phyloP scores from a whole-genome alignment of 2,888 invertebrate species.

The Lysandra bellargus region DNA sequence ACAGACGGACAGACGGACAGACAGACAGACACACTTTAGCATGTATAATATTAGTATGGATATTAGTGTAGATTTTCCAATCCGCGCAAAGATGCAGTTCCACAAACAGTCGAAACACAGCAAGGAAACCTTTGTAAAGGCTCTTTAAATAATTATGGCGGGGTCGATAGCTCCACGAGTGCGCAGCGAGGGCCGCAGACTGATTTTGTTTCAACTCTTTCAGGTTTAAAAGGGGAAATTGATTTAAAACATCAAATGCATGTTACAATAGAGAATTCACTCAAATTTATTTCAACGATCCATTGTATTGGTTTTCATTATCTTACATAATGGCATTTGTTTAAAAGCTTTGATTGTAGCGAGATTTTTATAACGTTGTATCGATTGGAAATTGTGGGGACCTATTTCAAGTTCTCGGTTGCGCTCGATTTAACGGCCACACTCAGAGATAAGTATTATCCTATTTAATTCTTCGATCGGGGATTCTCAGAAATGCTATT shows the following conservation, averaged over 20 bases:
- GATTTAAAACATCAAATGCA: slow-evolving; percentile 19
- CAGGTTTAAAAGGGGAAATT: slow-evolving; percentile 28
- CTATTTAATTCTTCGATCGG: too few species aligned
- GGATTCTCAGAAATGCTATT: too few species aligned
- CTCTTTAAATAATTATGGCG: slow-evolving; percentile 32
- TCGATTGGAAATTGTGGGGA: not conserved
- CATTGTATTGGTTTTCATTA: slow-evolving; percentile 16
- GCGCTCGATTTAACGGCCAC: not conserved
- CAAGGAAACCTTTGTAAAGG: slow-evolving; percentile 31
- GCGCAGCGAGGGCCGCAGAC: slow-evolving; percentile 38
- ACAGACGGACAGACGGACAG: too few species aligned
- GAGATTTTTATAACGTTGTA: not conserved
- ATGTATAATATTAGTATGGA: too few species aligned
- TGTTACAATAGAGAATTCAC: slow-evolving; percentile 12
- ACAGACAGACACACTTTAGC: too few species aligned
- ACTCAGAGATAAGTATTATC: too few species aligned
- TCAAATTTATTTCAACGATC: not conserved
- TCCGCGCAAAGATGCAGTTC: not conserved
- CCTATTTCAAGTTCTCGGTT: not conserved
- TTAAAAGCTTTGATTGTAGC: slow-evolving; percentile 1
- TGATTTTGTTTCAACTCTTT: slow-evolving; percentile 39
- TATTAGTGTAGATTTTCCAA: not conserved
- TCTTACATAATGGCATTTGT: slow-evolving; percentile 15
- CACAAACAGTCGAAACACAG: not conserved
- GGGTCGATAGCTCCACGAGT: slow-evolving; percentile 35